Percentiles rank a stretch among this genome's conserved stretches.
Evolutionary conservation across 1,140 invertebrate genomes (phyloP).

Genomic region (Laodelphax striatellus): DNA sequence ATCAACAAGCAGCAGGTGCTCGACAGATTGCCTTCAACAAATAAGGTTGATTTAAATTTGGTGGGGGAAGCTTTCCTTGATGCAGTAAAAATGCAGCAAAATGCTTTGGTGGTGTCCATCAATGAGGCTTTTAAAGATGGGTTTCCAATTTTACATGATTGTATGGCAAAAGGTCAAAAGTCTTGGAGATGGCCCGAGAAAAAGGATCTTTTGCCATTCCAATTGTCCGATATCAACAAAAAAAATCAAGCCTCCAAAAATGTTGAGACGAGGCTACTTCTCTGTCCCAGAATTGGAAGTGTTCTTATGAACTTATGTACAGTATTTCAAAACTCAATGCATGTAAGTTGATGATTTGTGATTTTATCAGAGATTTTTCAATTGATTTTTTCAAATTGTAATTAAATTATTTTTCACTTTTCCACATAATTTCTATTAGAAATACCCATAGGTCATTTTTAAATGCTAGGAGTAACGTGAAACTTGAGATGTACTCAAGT

Average conservation of each 20-base stretch:
- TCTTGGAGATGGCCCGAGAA: constrained; percentile 11
- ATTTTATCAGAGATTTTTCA: too few species aligned
- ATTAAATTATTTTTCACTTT: too few species aligned
- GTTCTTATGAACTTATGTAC: too few species aligned
- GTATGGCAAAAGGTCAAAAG: constrained; percentile 3
- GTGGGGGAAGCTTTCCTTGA: constrained; percentile 12
- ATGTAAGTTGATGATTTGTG: too few species aligned
- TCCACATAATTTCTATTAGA: too few species aligned
- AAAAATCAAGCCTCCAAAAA: not conserved
- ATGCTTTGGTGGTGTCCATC: not conserved
- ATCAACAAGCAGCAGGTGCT: constrained; percentile 12
- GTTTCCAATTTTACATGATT: not conserved
- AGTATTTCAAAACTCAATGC: too few species aligned
- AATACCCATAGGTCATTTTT: too few species aligned
- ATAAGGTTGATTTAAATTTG: not conserved
- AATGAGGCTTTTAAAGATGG: not conserved
- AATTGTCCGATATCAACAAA: not conserved
- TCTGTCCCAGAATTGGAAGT: too few species aligned
- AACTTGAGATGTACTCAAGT: too few species aligned
- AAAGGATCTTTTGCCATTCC: not conserved
- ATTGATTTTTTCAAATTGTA: too few species aligned
- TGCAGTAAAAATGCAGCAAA: not conserved
- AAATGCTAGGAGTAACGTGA: too few species aligned
- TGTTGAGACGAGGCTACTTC: not conserved
- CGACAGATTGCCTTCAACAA: constrained; percentile 6